Evolutionary conservation across 2,113 vertebrate genomes (phyloP), one percentile per base, ranked within the genome.

Genomic region (Ellobius talpinus): DNA sequence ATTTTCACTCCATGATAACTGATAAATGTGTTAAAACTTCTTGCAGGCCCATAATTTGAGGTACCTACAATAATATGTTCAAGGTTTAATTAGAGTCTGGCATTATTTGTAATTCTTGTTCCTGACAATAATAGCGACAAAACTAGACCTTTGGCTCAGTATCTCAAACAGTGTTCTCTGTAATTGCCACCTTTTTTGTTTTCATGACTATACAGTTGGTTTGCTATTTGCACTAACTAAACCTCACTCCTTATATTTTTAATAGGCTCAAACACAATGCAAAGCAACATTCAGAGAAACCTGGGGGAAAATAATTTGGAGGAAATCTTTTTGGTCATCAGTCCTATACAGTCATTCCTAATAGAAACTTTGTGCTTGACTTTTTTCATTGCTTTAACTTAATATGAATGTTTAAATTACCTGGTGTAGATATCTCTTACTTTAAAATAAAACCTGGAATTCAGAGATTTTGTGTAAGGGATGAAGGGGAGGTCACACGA

Each of bases 401-500:
- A n/a, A 24, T n/a, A 87, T 95, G 47, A 21, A 42, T 2, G 9
- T 17, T 47, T 88, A 68, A 66, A 21, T 11, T 85, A 26, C 14
- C 21, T 74, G 55, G 13, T 70, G 42, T 94, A 29, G 12, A 23
- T 74, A 42, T 77, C 33, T 36, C 10, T 91, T 36, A 36, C 19
- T 70, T 45, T 92, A 16, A 89, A 52, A 89, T 19, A 52, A 61
- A 73, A 86, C 17, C 6, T 66, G 3, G 33, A 58, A 47, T 9
- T 95, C 79, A 89, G 23, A 95, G 24, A 87, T 90, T 74, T 24
- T 58, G 66, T 58, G 21, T 86, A 72, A 78, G 65, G 29, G 31
- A 0, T 79, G 36, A 31, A 23, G 72, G 31, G 23, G 77, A n/a
- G 31, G 55, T 47, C 16, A 66, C 14, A 26, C 16, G 58, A 89